A percentile compares a stretch with the other conserved stretches of the same genome.
These are phyloP conservation scores for Equus quagga DNA, from an alignment of 2,113 vertebrate species.

Conservation along the genomic window DNA sequence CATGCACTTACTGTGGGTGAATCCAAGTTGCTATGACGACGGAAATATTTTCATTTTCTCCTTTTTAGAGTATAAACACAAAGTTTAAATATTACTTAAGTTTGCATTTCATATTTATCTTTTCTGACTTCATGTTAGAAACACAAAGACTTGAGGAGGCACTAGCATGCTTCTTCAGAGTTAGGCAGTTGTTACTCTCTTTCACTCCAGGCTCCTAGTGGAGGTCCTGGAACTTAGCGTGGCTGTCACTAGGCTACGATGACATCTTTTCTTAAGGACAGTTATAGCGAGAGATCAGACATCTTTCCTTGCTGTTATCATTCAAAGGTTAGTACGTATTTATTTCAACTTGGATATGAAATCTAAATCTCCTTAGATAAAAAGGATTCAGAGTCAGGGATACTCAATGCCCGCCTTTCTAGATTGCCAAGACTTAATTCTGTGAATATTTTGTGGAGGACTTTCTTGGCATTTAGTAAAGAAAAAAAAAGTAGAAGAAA, in stretches of 20 bases:
- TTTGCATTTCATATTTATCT: neutral
- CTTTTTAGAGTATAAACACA: slow-evolving; percentile 12
- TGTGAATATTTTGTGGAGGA: neutral
- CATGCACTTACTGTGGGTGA: slow-evolving; percentile 20
- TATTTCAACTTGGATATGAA: slow-evolving; percentile 39
- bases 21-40: slow-evolving; percentile 46
- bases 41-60: slow-evolving; percentile 61
- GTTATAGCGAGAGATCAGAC: neutral
- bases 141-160: neutral
- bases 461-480: neutral
- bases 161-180: neutral
- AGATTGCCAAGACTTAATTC: neutral
- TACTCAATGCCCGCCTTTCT: neutral
- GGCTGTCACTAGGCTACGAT: too few relatives aligned
- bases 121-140: slow-evolving; percentile 38
- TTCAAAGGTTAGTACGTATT: neutral
- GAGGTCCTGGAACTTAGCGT: neutral
- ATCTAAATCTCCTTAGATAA: neutral
- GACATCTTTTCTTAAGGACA: neutral
- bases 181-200: rapidly evolving
- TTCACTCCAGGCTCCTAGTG: neutral
- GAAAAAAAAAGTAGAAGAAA: neutral
- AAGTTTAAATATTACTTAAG: neutral
- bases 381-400: neutral
- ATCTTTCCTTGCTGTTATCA: neutral